Base-by-base conservation (phyloP, 1,140 invertebrate species). In the Lordiphosa mommai region DNA sequence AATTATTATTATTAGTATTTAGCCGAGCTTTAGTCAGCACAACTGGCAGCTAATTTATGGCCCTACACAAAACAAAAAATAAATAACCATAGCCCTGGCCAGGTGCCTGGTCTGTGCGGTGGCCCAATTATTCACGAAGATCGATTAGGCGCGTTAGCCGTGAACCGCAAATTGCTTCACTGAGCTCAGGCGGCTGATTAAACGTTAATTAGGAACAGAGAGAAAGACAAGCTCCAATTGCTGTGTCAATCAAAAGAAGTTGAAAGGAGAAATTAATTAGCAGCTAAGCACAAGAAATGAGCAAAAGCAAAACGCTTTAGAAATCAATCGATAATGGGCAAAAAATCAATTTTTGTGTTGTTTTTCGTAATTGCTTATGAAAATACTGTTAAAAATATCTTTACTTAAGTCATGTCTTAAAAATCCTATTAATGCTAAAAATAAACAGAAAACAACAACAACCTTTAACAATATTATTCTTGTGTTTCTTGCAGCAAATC, bases 51-150 rank as follows among this genome's bases (percentile, higher is more conserved):
- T 34, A 72, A 77, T 72, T 72, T 77, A 72, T 51, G 50, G 14
- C 9, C 58, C 32, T 6, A 5, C 0, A 23, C 5, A 23, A 23
- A 23, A 5, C 0, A 23, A 23, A 23, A 23, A 23, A 4, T 2
- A 23, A 23, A 23, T 23, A 23, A 23, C 3, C 20, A 23, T 23
- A 23, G 20, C 5, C 20, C 20, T 23, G 20, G 20, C 20, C 20
- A 23, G 20, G 17, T 30, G 52, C 20, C 32, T 51, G 50, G 46
- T 61, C 38, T 50, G 43, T 40, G 41, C 53, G 14, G 9, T 47
- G 32, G n/a, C 38, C 37, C 55, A 73, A 79, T 79, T 61, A 80
- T 80, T 82, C 76, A 71, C 60, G 76, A 66, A 74, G 71, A 63
- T 84, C 76, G 76, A 82, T 82, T 82, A 68, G 66, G 0, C 40